These are phyloP conservation scores for Cataglyphis rosenhaueri DNA, from an alignment of 2,888 invertebrate species.

Conservation along the genomic window DNA sequence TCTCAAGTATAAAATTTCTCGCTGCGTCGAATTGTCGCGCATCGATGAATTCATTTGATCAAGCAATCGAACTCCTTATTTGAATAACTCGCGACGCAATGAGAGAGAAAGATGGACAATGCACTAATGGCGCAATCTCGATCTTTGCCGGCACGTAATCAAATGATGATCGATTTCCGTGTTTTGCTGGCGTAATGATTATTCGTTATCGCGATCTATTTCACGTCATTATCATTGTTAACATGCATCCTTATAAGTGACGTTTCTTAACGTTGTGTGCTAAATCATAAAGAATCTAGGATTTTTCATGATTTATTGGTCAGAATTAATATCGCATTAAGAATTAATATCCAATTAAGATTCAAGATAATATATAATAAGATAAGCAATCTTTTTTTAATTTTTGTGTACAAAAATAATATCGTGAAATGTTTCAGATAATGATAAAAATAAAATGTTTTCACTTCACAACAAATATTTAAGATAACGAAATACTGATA, in stretches of 20 bases:
- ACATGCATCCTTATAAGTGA: background rate
- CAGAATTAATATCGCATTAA: background rate
- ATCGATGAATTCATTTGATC: constrained; percentile 10
- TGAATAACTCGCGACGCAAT: background rate
- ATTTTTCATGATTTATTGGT: background rate
- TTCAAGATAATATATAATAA: background rate
- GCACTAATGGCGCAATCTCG: constrained; percentile 8
- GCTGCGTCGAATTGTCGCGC: background rate
- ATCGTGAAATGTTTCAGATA: background rate
- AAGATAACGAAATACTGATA: background rate
- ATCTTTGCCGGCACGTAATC: constrained; percentile 16
- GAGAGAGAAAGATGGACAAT: constrained; percentile 5
- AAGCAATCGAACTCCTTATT: background rate
- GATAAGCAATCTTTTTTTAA: background rate
- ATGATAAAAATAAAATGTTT: background rate
- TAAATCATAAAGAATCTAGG: background rate
- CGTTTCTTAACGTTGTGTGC: background rate
- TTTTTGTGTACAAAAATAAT: background rate
- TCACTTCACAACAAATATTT: background rate
- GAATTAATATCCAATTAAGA: background rate
- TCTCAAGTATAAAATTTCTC: background rate
- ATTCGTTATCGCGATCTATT: constrained; percentile 10
- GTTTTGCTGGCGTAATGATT: constrained; percentile 6
- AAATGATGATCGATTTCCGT: constrained; percentile 4
- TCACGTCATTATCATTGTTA: background rate